phyloP scores from a whole-genome alignment of 2,888 invertebrate species.

The Metalampra italica region DNA sequence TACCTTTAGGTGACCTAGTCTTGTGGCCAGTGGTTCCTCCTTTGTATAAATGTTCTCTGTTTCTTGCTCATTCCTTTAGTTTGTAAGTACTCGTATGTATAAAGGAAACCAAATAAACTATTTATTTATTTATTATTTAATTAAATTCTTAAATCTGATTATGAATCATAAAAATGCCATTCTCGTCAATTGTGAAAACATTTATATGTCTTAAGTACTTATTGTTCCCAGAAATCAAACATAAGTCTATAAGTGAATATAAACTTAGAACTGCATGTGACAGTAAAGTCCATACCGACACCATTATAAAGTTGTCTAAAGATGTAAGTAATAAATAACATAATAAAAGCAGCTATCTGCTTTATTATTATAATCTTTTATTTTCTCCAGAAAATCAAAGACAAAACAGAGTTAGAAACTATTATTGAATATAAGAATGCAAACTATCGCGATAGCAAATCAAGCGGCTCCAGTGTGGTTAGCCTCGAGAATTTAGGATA shows the following conservation, averaged over 20 bases:
- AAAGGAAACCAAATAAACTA: no score
- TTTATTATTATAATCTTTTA: neutral
- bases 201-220: no score
- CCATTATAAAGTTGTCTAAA: neutral
- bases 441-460: slow-evolving; percentile 20
- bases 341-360: neutral
- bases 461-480: slow-evolving; percentile 60
- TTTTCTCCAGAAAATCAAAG: slow-evolving; percentile 1
- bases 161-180: no score
- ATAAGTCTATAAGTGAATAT: slow-evolving; percentile 6
- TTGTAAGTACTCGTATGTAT: no score
- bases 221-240: slow-evolving; percentile 6
- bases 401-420: slow-evolving; percentile 6
- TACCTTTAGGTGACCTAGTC: no score
- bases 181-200: no score
- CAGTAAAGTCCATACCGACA: neutral
- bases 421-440: slow-evolving; percentile 27
- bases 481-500: slow-evolving; percentile 5
- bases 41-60: no score
- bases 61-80: no score
- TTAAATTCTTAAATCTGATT: no score
- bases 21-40: no score
- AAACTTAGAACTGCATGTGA: neutral
- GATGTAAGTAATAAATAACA: neutral
- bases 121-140: no score